Base-by-base conservation (phyloP, 2,888 invertebrate species). In the Hemaris fuciformis region DNA sequence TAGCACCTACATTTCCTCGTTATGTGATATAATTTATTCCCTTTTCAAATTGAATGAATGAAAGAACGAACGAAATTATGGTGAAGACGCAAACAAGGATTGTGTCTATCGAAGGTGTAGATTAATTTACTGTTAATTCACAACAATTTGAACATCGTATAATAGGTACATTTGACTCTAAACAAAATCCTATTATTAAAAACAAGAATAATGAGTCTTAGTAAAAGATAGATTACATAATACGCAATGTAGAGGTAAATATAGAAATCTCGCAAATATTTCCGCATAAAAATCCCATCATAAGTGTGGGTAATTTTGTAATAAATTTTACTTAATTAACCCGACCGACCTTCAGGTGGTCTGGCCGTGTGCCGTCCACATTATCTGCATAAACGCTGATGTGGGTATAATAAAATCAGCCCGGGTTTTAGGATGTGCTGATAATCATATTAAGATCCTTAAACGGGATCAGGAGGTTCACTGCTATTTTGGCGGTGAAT, bases 321-420 rank as follows among this genome's bases (percentile, higher is more conserved):
- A 48, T 48, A 48, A 25, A 25, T 48, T 48, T 48, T 25, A 48
- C 25, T 48, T 48, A 48, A 48, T 48, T 25, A 48, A 6, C 10
- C 13, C 45, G 4, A 10, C 4, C 27, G 31, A 31, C 38, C 34
- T 34, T 34, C 42, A 43, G 48, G 59, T 46, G 20, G 27, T 31
- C 56, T 45, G 56, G 45, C 27, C 15, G n/a, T 23, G 15, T 31
- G 31, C 57, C 45, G 43, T 43, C 34, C 57, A 18, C 42, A 60
- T 60, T 60, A 60, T 61, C 61, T 57, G 61, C 61, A 61, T 61
- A 61, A 60, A 57, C 43, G 61, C 61, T 61, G 57, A 61, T 57
- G 43, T 45, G 57, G 57, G 61, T 57, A 23, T 61, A 61, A 61
- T 61, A 57, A 61, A 61, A 61, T 61, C 61, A 57, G 57, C 56